These are phyloP conservation scores for Corythornis vintsioides DNA, from an alignment of 2,113 vertebrate species.

Conservation along the genomic window DNA sequence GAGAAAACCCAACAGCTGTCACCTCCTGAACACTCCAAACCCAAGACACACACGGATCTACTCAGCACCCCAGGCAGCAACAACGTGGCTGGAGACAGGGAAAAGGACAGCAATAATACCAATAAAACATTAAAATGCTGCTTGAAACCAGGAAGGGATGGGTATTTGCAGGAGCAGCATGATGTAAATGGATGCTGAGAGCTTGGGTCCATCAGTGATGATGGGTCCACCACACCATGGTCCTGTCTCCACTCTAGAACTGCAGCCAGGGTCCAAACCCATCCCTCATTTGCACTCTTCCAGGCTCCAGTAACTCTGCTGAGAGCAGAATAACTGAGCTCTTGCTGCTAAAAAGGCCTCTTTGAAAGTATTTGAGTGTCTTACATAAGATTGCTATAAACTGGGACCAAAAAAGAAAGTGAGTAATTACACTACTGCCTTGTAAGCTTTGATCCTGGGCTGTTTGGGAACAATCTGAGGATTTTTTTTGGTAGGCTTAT, in stretches of 20 bases:
- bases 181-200: not conserved
- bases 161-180: not conserved
- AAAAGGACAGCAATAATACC: not conserved
- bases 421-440: constrained; percentile 42
- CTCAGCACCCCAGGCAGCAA: not conserved
- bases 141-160: not conserved
- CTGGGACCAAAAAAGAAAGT: constrained; percentile 5
- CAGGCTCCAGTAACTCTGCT: not conserved
- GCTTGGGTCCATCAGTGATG: not conserved
- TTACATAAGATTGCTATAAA: constrained; percentile 11
- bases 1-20: not conserved
- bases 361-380: not conserved
- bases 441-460: constrained; percentile 19
- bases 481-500: not conserved
- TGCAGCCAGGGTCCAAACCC: not conserved
- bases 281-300: not conserved
- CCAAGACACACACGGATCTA: fast-evolving
- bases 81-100: not conserved
- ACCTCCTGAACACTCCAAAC: not conserved
- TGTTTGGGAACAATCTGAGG: constrained; percentile 13
- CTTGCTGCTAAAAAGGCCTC: not conserved
- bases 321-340: not conserved
- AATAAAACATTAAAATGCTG: not conserved
- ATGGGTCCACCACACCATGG: not conserved
- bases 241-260: fast-evolving